Evolutionary conservation across 2,113 vertebrate genomes (phyloP).

Genomic region (Terrapene triunguis): DNA sequence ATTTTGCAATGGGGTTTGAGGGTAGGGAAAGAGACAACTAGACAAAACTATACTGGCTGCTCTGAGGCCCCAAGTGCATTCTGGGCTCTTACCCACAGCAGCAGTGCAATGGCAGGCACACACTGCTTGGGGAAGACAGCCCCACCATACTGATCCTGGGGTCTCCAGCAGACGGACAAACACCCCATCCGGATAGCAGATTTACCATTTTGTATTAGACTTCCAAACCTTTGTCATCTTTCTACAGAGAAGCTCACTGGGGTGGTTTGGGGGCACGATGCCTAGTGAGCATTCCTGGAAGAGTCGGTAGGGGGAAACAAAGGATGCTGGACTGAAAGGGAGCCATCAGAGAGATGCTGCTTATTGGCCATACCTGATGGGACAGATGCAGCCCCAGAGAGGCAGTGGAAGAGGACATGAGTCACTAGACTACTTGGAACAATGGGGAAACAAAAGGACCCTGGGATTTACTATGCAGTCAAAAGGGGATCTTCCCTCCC

Average conservation of each 20-base stretch:
- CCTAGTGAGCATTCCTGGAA: rapidly evolving
- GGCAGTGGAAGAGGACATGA: rapidly evolving
- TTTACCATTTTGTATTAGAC: not conserved
- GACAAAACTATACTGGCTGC: not conserved
- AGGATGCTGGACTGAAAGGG: not conserved
- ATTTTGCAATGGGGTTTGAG: not conserved
- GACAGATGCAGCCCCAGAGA: not conserved
- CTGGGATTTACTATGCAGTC: rapidly evolving
- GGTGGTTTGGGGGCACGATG: not conserved
- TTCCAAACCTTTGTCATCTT: too few relatives aligned
- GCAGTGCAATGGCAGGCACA: not conserved
- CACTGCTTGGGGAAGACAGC: rapidly evolving
- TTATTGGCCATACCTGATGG: rapidly evolving
- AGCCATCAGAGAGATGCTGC: not conserved
- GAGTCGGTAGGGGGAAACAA: rapidly evolving
- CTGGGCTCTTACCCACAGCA: rapidly evolving
- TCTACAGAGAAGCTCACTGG: too few relatives aligned
- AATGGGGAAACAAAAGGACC: rapidly evolving
- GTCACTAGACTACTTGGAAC: rapidly evolving
- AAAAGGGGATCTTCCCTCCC: not conserved
- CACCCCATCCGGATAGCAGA: not conserved
- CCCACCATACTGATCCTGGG: not conserved
- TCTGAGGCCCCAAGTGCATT: not conserved
- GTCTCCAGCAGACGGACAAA: not conserved
- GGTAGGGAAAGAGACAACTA: not conserved